These are phyloP conservation scores for Marmota monax DNA, from an alignment of 2,113 vertebrate species.

Conservation along the genomic window DNA sequence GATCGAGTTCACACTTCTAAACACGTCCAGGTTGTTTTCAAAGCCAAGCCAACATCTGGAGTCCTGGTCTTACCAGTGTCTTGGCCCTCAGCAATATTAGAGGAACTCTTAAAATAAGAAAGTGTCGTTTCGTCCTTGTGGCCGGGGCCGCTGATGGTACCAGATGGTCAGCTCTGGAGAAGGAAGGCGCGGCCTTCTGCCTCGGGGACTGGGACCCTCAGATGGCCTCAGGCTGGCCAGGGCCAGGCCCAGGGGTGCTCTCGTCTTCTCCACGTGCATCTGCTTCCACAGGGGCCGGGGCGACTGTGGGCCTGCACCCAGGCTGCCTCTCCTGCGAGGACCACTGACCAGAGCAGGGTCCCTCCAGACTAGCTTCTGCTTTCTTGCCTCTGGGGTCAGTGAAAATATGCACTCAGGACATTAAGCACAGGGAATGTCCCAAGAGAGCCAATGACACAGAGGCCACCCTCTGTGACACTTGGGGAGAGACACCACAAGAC, in stretches of 20 bases:
- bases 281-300: background rate
- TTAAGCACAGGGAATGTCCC: no score
- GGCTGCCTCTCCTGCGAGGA: background rate
- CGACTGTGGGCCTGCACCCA: background rate
- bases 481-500: background rate
- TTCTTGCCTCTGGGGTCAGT: background rate
- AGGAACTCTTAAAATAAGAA: no score
- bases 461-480: background rate
- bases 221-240: no score
- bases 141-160: no score
- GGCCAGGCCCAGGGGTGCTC: background rate
- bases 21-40: background rate
- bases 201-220: no score
- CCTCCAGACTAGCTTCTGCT: background rate
- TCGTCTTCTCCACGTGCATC: no score
- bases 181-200: no score
- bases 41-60: background rate
- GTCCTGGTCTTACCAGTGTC: background rate
- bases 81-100: background rate
- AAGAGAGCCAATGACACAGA: no score
- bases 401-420: no score
- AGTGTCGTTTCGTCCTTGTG: background rate
- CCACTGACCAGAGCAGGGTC: background rate
- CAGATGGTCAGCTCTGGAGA: no score
- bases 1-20: background rate